Base-by-base conservation (phyloP, 1,140 invertebrate species). In the Cryptotermes secundus region DNA sequence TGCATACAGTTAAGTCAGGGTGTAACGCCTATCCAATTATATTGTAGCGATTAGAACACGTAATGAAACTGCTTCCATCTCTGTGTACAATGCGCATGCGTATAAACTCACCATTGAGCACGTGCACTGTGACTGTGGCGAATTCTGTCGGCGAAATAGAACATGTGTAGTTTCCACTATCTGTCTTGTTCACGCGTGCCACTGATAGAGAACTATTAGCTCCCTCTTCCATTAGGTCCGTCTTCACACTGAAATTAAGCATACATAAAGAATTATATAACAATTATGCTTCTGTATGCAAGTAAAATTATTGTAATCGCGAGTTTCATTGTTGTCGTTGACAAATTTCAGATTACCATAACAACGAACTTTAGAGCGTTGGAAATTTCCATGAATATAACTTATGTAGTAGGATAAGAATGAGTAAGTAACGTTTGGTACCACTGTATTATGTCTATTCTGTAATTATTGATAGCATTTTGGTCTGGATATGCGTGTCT, bases 121-220 rank as follows among this genome's bases (percentile, higher is more conserved):
- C 94, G 85, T 95, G 94, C 53, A 95, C 94, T 53, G 94, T 91
- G 83, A 95, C 92, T 7, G 92, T 94, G 83, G 94, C 93, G 9
- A 93, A 91, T 85, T 93, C 88, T 88, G 90, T 90, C 79, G 89
- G 89, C 65, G 93, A 94, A 84, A 96, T 94, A 35, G 93, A 92
- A 87, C 95, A 96, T 14, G 94, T 95, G 90, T 96, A 96, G 88
- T 96, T 96, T 22, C 95, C 95, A 35, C 94, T 94, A 89, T 96
- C 95, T 83, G 91, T 90, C 87, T 94, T 93, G 87, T 94, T 93
- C 79, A 96, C 94, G 86, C 94, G 93, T 79, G 94, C 93, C 87
- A 96, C 93, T 31, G 93, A 92, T 53, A 96, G 91, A 49, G 94
- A 93, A 83, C 95, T 95, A 87, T 95, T 93, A 59, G 95, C 95